Conservation (phyloP, 2,797 vertebrate genomes). For the Paramormyrops hopkinsi region DNA sequence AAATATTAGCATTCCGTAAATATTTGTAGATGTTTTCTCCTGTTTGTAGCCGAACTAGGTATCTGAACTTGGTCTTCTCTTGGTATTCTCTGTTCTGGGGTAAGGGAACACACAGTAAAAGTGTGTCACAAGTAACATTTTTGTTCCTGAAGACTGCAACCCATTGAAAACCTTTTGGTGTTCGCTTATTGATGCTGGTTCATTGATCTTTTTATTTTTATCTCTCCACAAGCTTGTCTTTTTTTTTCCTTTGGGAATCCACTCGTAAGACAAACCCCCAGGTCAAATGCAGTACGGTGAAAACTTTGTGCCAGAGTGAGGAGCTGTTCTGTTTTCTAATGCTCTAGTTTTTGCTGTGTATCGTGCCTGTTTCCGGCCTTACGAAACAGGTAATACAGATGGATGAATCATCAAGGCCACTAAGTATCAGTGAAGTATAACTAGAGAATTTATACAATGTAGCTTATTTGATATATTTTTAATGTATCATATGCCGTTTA, state of each 20-base stretch:
- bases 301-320: neutral
- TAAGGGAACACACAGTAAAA: neutral
- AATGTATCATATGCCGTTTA: neutral
- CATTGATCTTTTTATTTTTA: conserved; percentile 14
- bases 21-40: neutral
- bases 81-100: neutral
- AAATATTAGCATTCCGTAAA: neutral
- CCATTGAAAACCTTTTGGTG: neutral
- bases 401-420: neutral
- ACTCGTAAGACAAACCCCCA: neutral
- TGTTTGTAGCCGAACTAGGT: neutral
- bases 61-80: neutral
- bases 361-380: neutral
- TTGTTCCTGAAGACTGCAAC: neutral
- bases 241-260: neutral
- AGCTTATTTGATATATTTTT: neutral
- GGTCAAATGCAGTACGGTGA: neutral
- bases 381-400: neutral
- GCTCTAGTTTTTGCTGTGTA: neutral
- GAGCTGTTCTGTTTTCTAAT: neutral
- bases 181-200: neutral
- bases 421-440: neutral
- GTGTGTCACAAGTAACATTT: neutral
- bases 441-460: neutral
- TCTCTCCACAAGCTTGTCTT: neutral